Evolutionary conservation across 2,888 invertebrate genomes (phyloP).

Genomic region (Melipona bicolor): DNA sequence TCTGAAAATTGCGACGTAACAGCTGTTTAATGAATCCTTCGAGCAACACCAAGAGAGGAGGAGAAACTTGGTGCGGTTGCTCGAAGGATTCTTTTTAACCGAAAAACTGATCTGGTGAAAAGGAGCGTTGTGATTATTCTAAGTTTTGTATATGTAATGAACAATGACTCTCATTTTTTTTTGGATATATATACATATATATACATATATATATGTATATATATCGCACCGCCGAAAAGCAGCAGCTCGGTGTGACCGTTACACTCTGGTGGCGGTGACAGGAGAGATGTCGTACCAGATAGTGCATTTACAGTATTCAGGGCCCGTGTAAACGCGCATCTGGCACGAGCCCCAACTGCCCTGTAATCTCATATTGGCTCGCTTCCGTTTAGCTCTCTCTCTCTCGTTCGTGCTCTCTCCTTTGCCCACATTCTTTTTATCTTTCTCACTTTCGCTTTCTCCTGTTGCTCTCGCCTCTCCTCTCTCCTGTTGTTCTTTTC

Average conservation of each 20-base stretch:
- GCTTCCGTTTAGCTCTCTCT: slow-evolving; percentile 64
- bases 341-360: slow-evolving; percentile 95
- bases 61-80: not conserved
- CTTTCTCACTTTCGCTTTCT: slow-evolving; percentile 19
- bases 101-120: slow-evolving; percentile 11
- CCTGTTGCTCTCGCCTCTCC: not conserved
- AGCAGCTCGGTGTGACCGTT: slow-evolving; percentile 55
- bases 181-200: not conserved
- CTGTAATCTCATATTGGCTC: slow-evolving; percentile 73
- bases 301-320: slow-evolving; percentile 98
- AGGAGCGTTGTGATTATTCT: not conserved
- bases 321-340: slow-evolving; percentile 97
- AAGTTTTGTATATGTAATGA: not conserved
- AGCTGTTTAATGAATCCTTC: slow-evolving; percentile 19
- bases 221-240: slow-evolving; percentile 46
- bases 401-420: slow-evolving; percentile 53
- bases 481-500: slow-evolving; percentile 8
- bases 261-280: slow-evolving; percentile 76
- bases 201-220: not conserved
- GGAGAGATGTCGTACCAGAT: slow-evolving; percentile 98
- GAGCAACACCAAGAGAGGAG: slow-evolving; percentile 1
- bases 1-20: not conserved
- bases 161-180: not conserved
- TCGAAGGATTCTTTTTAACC: slow-evolving; percentile 16
- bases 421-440: slow-evolving; percentile 27